These are phyloP conservation scores for Leptarthrus brevirostris DNA, from an alignment of 2,888 invertebrate species.

Conservation along the genomic window DNA sequence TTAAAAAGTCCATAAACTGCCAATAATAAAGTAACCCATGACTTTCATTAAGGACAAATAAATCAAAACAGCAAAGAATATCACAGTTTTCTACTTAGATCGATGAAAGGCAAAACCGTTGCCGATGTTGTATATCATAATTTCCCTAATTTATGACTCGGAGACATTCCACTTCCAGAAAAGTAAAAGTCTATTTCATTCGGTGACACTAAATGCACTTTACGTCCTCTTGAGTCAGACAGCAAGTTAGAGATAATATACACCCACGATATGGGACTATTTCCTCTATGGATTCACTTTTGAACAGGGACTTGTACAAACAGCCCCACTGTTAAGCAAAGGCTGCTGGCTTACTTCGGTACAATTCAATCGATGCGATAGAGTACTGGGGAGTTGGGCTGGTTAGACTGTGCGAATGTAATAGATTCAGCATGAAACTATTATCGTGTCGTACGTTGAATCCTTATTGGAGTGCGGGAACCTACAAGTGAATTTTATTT, in stretches of 20 bases:
- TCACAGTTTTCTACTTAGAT: no score
- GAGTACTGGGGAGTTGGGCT: no score
- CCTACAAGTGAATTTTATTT: slow-evolving; percentile 40
- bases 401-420: slow-evolving; percentile 21
- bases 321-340: slow-evolving; percentile 5
- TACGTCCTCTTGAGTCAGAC: slow-evolving; percentile 39
- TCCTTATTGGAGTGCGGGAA: slow-evolving; percentile 11
- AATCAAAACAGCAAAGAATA: no score
- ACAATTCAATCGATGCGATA: background rate
- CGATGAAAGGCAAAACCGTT: no score
- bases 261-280: slow-evolving; percentile 27
- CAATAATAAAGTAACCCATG: no score
- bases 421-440: slow-evolving; percentile 38
- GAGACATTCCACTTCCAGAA: slow-evolving; percentile 28
- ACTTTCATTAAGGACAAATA: no score
- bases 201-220: slow-evolving; percentile 43
- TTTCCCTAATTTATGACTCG: slow-evolving; percentile 25
- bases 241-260: slow-evolving; percentile 36
- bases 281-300: slow-evolving; percentile 33
- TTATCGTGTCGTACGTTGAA: slow-evolving; percentile 15
- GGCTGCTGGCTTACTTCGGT: slow-evolving; percentile 2
- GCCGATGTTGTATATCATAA: no score
- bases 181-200: slow-evolving; percentile 37
- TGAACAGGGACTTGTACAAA: slow-evolving; percentile 7
- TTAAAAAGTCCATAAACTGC: no score